These are phyloP conservation scores for Drosophila yooni DNA, from an alignment of 2,888 invertebrate species.

Conservation along the genomic window DNA sequence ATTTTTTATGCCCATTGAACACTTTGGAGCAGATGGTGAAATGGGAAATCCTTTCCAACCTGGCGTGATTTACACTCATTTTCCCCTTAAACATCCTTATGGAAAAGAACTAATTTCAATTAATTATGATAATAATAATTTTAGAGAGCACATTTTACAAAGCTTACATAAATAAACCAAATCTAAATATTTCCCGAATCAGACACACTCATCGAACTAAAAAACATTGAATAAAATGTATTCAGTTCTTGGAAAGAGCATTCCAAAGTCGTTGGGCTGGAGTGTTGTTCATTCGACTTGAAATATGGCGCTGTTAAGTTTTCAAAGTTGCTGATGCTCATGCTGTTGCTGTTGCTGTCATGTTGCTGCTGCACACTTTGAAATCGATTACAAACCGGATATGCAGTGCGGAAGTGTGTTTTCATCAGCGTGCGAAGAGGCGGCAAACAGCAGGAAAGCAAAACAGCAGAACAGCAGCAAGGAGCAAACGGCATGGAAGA, in stretches of 20 bases:
- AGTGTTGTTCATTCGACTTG: not conserved
- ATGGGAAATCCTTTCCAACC: not conserved
- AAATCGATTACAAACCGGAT: constrained; percentile 80
- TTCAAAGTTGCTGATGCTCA: constrained; percentile 34
- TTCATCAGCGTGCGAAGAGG: constrained; percentile 42
- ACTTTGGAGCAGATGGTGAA: not conserved
- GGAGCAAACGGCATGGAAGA: constrained; percentile 11
- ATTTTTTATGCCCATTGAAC: not conserved
- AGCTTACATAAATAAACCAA: too few relatives aligned
- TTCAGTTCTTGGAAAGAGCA: not conserved
- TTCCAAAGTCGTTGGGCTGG: not conserved
- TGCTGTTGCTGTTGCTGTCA: constrained; percentile 28
- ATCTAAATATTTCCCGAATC: too few relatives aligned
- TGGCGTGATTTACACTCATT: not conserved
- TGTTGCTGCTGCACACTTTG: constrained; percentile 73
- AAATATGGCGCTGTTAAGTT: constrained; percentile 20
- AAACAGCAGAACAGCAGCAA: constrained; percentile 10
- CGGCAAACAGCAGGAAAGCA: constrained; percentile 12
- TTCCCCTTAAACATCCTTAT: not conserved
- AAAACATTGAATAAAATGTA: not conserved
- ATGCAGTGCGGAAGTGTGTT: constrained; percentile 77
- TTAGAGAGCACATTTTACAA: too few relatives aligned
- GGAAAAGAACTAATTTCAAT: too few relatives aligned
- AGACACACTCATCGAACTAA: too few relatives aligned
- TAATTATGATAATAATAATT: too few relatives aligned